Conservation (phyloP, 2,797 vertebrate genomes). For the Lacerta bilineata region DNA sequence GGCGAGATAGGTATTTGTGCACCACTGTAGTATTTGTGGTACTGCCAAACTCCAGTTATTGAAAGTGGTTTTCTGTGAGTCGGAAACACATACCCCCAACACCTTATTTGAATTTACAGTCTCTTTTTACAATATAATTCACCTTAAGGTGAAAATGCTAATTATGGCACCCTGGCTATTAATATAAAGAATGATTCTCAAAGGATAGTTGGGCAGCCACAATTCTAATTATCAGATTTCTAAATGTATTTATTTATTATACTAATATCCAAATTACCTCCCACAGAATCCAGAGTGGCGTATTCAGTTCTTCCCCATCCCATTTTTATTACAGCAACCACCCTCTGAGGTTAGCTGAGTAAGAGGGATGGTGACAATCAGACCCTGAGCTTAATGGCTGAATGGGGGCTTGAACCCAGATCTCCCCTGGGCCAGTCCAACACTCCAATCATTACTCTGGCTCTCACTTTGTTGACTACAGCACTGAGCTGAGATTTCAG, state of each 20-base stretch:
- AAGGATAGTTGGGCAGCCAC: not conserved
- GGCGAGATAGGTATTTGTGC: too few species aligned
- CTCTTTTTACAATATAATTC: not conserved
- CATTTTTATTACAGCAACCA: not conserved
- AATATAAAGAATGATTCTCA: not conserved
- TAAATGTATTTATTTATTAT: not conserved
- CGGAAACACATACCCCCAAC: not conserved
- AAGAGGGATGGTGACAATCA: not conserved
- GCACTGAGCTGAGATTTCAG: not conserved
- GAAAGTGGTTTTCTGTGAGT: not conserved
- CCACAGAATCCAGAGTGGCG: not conserved
- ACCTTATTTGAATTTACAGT: not conserved
- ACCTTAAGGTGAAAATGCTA: not conserved
- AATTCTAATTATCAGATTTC: not conserved
- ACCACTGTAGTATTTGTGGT: not conserved
- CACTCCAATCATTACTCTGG: too few species aligned
- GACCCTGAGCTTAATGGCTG: not conserved
- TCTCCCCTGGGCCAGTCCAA: not conserved
- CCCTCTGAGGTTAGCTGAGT: not conserved
- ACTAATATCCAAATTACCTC: not conserved
- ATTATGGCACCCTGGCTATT: not conserved
- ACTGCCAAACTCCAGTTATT: not conserved
- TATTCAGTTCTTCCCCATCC: not conserved
- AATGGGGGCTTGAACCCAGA: not conserved
- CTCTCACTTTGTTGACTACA: not conserved